phyloP scores from a whole-genome alignment of 2,888 invertebrate genomes.

The Pterostichus niger region DNA sequence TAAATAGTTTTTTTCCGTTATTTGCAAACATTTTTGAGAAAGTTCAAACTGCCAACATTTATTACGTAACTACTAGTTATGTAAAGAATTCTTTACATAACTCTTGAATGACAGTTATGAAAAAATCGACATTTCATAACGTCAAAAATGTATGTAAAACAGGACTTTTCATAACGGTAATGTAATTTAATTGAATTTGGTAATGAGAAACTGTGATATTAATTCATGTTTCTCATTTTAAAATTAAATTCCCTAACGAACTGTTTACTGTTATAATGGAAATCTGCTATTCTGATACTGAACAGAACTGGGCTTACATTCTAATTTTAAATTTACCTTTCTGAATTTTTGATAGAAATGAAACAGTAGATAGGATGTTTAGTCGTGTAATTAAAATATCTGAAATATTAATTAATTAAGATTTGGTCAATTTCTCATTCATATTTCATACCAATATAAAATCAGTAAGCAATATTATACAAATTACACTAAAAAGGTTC shows the following conservation, averaged over 20 bases:
- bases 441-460: neutral
- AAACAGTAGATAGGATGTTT: neutral
- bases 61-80: no score
- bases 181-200: slow-evolving; percentile 1
- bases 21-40: no score
- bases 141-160: no score
- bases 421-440: neutral
- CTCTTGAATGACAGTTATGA: no score
- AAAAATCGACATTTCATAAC: no score
- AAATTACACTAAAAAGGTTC: no score
- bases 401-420: neutral
- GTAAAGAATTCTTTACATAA: no score
- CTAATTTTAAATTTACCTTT: slow-evolving; percentile 10
- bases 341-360: slow-evolving; percentile 9
- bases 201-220: neutral
- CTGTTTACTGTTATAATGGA: slow-evolving; percentile 32
- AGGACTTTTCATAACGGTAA: no score
- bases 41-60: no score
- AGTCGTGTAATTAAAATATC: neutral
- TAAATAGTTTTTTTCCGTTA: no score
- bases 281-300: neutral
- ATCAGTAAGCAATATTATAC: no score
- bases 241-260: slow-evolving; percentile 51
- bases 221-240: slow-evolving; percentile 34
- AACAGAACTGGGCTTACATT: slow-evolving; percentile 9